phyloP scores from a whole-genome alignment of 2,888 invertebrate genomes.

The Microplitis manilae region DNA sequence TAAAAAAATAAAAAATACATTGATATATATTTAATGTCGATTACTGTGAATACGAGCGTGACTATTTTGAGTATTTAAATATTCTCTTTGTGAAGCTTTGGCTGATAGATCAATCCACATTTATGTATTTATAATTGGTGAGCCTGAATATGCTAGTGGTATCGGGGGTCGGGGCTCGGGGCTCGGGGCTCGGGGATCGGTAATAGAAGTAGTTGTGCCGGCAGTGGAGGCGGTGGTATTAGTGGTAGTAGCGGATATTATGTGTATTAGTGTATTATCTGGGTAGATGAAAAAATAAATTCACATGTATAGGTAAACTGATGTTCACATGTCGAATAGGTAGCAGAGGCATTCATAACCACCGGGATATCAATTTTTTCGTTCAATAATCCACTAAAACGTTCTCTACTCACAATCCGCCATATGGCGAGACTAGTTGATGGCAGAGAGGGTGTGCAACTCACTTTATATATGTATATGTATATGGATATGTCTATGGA shows the following conservation, averaged over 20 bases:
- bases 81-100: constrained; percentile 37
- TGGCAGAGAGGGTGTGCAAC: constrained; percentile 42
- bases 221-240: too few species aligned
- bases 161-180: too few species aligned
- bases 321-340: constrained; percentile 5
- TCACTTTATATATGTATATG: constrained; percentile 20
- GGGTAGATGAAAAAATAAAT: constrained; percentile 2
- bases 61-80: constrained; percentile 22
- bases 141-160: too few species aligned
- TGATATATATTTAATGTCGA: not conserved
- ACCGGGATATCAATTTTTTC: constrained; percentile 40
- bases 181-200: too few species aligned
- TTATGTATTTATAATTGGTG: too few species aligned
- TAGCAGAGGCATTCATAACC: constrained; percentile 30
- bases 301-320: not conserved
- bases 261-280: not conserved
- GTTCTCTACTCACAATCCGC: constrained; percentile 50
- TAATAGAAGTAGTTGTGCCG: too few species aligned
- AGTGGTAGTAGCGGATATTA: not conserved
- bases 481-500: constrained; percentile 25
- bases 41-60: not conserved
- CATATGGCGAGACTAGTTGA: constrained; percentile 51
- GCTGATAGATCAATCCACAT: too few species aligned
- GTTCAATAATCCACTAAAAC: constrained; percentile 56
- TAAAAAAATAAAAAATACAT: not conserved